Conservation (phyloP, 1,140 invertebrate species). For the Sycophila sp. region DNA sequence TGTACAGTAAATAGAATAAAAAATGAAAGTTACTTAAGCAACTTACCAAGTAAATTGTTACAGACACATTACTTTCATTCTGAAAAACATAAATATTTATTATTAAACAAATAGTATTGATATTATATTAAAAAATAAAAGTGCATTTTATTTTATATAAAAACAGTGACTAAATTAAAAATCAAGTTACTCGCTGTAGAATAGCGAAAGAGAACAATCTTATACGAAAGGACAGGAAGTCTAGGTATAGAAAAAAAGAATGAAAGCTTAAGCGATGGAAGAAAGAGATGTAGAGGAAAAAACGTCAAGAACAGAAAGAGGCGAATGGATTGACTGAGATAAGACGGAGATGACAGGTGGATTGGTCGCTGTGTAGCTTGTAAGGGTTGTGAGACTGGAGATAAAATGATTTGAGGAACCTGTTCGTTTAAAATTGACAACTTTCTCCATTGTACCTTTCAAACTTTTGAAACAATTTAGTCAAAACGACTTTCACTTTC, state of each 20-base stretch:
- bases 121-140: no score
- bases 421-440: conserved; percentile 32
- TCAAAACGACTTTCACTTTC: conserved; percentile 28
- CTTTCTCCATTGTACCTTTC: neutral
- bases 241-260: neutral
- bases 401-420: conserved; percentile 35
- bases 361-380: conserved; percentile 36
- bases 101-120: no score
- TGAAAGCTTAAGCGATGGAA: neutral
- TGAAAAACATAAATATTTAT: no score
- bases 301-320: conserved; percentile 9
- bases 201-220: neutral
- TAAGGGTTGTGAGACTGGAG: neutral
- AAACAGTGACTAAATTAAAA: no score
- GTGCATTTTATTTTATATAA: no score
- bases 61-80: no score
- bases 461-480: conserved; percentile 8
- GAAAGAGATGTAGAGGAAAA: neutral
- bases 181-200: no score
- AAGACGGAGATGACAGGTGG: conserved; percentile 59
- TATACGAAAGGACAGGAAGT: neutral
- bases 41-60: no score
- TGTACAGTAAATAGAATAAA: no score
- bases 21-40: no score
- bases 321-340: conserved; percentile 47